phyloP scores from a whole-genome alignment of 2,888 invertebrate species.

The Raillietiella orientalis region DNA sequence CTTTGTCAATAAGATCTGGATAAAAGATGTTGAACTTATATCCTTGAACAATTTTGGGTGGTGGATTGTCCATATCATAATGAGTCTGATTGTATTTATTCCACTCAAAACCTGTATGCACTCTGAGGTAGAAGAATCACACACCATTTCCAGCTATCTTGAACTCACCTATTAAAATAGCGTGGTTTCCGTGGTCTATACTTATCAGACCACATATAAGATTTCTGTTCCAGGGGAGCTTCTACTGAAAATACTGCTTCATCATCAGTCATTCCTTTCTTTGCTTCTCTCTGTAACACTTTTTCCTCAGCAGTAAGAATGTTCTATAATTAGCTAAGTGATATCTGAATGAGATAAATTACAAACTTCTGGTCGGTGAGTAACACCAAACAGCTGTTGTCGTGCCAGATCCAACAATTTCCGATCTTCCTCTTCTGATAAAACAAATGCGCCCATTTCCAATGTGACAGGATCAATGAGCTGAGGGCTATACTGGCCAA shows the following conservation, averaged over 20 bases:
- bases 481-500: constrained; percentile 55
- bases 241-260: constrained; percentile 78
- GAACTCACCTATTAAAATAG: constrained; percentile 54
- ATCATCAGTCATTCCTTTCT: constrained; percentile 48
- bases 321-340: constrained; percentile 11
- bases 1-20: constrained; percentile 87
- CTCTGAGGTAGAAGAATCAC: constrained; percentile 17
- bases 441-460: constrained; percentile 38
- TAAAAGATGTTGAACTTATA: constrained; percentile 99
- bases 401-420: constrained; percentile 38
- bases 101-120: constrained; percentile 96
- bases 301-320: constrained; percentile 23
- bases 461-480: constrained; percentile 26
- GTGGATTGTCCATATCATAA: constrained; percentile 99
- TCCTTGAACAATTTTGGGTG: constrained; percentile 97
- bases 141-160: constrained; percentile 5
- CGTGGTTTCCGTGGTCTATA: constrained; percentile 87
- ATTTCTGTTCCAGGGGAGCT: constrained; percentile 46
- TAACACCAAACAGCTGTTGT: too few species aligned
- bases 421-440: constrained; percentile 37
- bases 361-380: too few species aligned
- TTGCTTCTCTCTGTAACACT: constrained; percentile 41
- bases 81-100: constrained; percentile 99
- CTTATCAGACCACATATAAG: constrained; percentile 88
- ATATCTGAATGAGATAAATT: too few species aligned